Base-by-base conservation (phyloP, 1,140 invertebrate species). In the Luehdorfia chinensis region DNA sequence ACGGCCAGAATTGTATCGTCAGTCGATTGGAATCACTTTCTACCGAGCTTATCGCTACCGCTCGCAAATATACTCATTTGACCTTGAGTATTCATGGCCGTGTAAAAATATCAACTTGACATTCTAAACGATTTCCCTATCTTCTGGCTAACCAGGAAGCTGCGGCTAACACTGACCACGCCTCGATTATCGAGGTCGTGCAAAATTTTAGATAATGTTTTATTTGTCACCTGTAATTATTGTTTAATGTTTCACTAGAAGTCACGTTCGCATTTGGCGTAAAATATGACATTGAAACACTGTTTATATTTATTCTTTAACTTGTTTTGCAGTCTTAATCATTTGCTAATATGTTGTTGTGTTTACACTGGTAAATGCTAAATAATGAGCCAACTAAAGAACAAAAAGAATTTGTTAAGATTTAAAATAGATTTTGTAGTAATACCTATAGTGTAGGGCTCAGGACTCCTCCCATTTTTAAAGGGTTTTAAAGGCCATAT, bases 101-200 rank as follows among this genome's bases (percentile, higher is more conserved):
- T 61, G 79, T 77, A 80, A 85, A 85, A 84, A 85, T 85, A 85
- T 81, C 77, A 80, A 78, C 66, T 69, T 85, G 72, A 83, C 75
- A 83, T 83, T 79, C 74, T 75, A 83, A 75, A 73, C 67, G 69
- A 74, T 77, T 81, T 77, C 68, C 74, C 74, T 76, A 80, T 80
- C 68, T 76, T 71, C 64, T 70, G 66, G 72, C 72, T 78, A 75
- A 81, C 80, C 75, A 85, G 81, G 81, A 83, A 83, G 70, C 64
- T 46, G 53, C 57, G 56, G 65, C 67, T 75, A 64, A 63, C 63
- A 66, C 70, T 74, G 70, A 76, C 71, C 71, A 75, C 63, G 56
- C 64, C 73, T 72, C 63, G 52, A 58, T 55, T 48, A 50, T 54
- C 71, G 75, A 80, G 73, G 79, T 62, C 72, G 61, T 27, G 46